Evolutionary conservation across 2,113 vertebrate species (phyloP).

Genomic region (Gambusia holbrooki): DNA sequence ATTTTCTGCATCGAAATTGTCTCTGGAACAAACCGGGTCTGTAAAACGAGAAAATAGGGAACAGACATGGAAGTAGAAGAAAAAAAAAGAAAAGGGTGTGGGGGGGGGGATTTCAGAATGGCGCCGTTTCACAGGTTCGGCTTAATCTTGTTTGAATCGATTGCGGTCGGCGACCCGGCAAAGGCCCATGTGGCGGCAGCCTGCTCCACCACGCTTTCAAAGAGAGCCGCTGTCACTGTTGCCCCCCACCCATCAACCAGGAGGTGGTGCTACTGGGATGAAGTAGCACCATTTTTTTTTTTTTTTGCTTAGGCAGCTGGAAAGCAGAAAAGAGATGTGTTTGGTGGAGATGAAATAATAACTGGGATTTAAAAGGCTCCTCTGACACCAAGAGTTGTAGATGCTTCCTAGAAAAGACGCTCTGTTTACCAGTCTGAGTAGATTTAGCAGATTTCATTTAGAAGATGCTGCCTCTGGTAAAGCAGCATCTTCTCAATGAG

Average conservation of each 20-base stretch:
- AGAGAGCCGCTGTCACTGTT: conserved; percentile 4
- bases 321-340: conserved; percentile 44
- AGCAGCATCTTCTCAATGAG: conserved; percentile 58
- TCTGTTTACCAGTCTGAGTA: conserved; percentile 52
- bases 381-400: conserved; percentile 62
- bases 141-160: conserved; percentile 80
- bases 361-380: conserved; percentile 55
- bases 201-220: conserved; percentile 47
- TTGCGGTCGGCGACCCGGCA: conserved; percentile 77
- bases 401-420: conserved; percentile 53
- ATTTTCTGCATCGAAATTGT: conserved; percentile 29
- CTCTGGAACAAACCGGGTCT: conserved; percentile 36
- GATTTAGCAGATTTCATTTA: conserved; percentile 53
- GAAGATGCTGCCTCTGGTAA: conserved; percentile 56
- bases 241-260: conserved; percentile 56
- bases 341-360: conserved; percentile 40
- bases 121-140: conserved; percentile 75
- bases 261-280: conserved; percentile 72
- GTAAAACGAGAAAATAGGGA: conserved; percentile 7
- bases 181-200: conserved; percentile 59
- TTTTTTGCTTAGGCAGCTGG: conserved; percentile 35
- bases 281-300: conserved; percentile 11
- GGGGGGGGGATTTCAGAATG: conserved; percentile 41
- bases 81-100: conserved; percentile 50
- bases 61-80: conserved; percentile 14